These are phyloP conservation scores for Aplysina aerophoba DNA, from an alignment of 37 sponge, comb jelly and placozoan genomes.

Conservation along the genomic window DNA sequence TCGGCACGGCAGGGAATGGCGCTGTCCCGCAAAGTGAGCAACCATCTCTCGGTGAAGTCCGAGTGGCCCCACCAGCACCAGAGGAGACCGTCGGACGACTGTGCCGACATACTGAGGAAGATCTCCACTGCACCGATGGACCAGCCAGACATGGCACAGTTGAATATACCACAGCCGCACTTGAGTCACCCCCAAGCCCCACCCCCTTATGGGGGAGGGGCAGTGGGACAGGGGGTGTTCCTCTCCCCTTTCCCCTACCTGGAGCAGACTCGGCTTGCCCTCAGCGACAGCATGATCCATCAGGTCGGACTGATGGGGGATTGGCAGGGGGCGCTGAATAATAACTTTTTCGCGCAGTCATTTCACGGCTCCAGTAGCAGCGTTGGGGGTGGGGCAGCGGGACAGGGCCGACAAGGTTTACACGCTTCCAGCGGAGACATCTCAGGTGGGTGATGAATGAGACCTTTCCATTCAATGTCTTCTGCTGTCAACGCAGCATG, in stretches of 20 bases:
- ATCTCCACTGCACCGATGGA: slow-evolving; percentile 30
- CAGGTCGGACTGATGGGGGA: slow-evolving; percentile 24
- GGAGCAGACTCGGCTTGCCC: background rate
- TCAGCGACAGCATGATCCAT: slow-evolving; percentile 21
- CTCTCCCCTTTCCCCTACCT: background rate
- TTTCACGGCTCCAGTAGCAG: background rate
- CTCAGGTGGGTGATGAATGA: background rate
- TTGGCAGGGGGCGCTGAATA: too few species aligned
- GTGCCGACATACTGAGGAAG: slow-evolving; percentile 57
- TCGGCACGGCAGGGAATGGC: background rate
- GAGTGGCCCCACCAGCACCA: slow-evolving; percentile 42
- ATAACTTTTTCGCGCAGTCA: background rate
- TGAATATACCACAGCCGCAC: background rate
- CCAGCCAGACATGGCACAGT: background rate
- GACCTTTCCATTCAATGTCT: background rate
- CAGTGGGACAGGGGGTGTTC: background rate
- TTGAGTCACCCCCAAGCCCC: background rate
- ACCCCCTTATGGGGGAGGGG: background rate
- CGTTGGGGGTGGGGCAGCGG: too few species aligned
- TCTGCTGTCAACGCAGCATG: background rate
- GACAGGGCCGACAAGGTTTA: too few species aligned
- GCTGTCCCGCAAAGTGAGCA: slow-evolving; percentile 33
- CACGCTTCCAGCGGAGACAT: background rate
- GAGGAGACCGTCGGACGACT: slow-evolving; percentile 76
- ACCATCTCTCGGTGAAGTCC: slow-evolving; percentile 38